Conservation (phyloP, 2,888 invertebrate species). For the Mythimna albipuncta region DNA sequence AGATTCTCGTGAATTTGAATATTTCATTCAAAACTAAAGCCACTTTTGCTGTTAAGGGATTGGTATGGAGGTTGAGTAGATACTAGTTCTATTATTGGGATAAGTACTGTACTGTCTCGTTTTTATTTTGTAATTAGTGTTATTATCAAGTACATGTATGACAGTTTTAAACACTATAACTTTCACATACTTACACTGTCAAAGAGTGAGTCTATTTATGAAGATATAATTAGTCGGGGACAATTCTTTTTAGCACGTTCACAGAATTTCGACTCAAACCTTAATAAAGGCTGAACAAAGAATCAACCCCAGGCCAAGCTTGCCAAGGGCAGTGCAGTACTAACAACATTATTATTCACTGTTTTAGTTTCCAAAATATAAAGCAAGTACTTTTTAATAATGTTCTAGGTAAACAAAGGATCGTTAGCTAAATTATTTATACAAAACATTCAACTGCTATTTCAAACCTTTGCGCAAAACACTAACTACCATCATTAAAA, state of each 20-base stretch:
- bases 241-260: background rate
- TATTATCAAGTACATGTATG: too few species aligned
- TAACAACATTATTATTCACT: slow-evolving; percentile 1
- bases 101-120: background rate
- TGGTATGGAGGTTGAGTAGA: background rate
- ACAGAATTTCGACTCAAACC: background rate
- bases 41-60: slow-evolving; percentile 12
- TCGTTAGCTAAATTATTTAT: slow-evolving; percentile 38
- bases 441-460: slow-evolving; percentile 36
- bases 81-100: background rate
- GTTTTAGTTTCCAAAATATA: slow-evolving; percentile 21
- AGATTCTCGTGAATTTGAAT: slow-evolving; percentile 38
- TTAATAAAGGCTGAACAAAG: background rate
- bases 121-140: too few species aligned
- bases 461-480: slow-evolving; percentile 38
- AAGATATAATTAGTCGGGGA: background rate
- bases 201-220: background rate
- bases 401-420: slow-evolving; percentile 27
- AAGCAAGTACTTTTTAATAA: slow-evolving; percentile 19
- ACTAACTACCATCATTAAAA: slow-evolving; percentile 48
- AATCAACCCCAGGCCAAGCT: background rate
- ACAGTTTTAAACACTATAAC: too few species aligned
- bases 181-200: too few species aligned
- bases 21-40: slow-evolving; percentile 39
- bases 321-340: background rate